phyloP scores from a whole-genome alignment of 2,888 invertebrate genomes.

The Orthosia cruda region DNA sequence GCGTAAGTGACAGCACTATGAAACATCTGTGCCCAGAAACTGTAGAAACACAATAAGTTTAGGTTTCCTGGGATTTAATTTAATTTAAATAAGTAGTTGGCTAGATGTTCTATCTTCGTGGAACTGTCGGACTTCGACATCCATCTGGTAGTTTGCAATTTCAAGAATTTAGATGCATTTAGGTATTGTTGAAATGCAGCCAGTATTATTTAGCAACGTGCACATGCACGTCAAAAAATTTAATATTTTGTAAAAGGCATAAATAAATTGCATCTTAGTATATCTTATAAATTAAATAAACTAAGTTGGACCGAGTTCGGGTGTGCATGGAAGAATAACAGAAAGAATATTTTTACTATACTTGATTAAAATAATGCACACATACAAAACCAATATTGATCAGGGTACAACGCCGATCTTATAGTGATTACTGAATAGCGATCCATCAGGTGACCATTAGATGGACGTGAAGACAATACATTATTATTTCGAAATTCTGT shows the following conservation, averaged over 20 bases:
- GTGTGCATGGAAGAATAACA: too few species aligned
- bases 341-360: too few species aligned
- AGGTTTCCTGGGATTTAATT: conserved; percentile 46
- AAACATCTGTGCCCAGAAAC: conserved; percentile 49
- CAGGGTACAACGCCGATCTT: too few species aligned
- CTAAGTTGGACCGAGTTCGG: too few species aligned
- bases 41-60: conserved; percentile 21
- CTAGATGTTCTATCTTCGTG: conserved; percentile 24
- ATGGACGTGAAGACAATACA: too few species aligned
- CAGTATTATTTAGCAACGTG: background rate
- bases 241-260: background rate
- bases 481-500: too few species aligned
- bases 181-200: conserved; percentile 9
- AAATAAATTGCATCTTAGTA: too few species aligned
- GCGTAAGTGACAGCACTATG: conserved; percentile 58
- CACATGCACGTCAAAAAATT: background rate
- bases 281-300: too few species aligned
- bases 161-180: conserved; percentile 14
- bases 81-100: conserved; percentile 35
- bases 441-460: too few species aligned
- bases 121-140: conserved; percentile 37
- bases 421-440: too few species aligned
- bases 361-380: too few species aligned
- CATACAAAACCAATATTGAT: too few species aligned
- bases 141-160: conserved; percentile 22